Evolutionary conservation across 2,797 vertebrate genomes (phyloP).

Genomic region (Streptopelia turtur): DNA sequence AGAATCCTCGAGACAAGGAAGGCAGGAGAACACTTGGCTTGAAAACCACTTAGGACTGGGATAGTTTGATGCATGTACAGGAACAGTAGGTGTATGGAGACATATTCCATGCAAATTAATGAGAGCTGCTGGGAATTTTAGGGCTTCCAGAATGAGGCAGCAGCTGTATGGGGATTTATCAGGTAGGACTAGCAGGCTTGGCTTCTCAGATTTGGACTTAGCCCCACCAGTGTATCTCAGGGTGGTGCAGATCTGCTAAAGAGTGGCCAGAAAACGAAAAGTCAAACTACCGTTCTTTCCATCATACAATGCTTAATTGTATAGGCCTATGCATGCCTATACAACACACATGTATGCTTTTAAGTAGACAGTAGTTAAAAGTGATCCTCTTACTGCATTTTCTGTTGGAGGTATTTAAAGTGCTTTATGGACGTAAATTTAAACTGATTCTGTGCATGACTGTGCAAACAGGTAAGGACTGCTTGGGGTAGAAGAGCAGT

Average conservation of each 20-base stretch:
- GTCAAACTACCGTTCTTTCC: neutral
- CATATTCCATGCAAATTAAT: neutral
- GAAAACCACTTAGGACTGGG: neutral
- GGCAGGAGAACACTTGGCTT: neutral
- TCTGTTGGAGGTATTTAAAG: neutral
- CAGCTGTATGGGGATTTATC: neutral
- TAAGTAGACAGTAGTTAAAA: neutral
- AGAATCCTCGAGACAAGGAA: neutral
- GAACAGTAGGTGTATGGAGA: neutral
- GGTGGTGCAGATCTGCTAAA: accelerated
- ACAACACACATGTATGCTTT: neutral
- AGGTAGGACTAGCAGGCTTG: neutral
- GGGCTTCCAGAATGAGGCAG: neutral
- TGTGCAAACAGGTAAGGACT: neutral
- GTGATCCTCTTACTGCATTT: neutral
- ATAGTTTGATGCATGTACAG: neutral
- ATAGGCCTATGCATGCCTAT: neutral
- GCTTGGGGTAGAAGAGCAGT: neutral
- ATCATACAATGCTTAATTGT: neutral
- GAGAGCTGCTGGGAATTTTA: neutral
- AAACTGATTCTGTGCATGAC: neutral
- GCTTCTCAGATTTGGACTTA: neutral
- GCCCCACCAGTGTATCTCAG: accelerated
- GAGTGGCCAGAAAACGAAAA: neutral
- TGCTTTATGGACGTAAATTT: neutral